Percentiles rank a stretch among this genome's conserved stretches.
phyloP scores from a whole-genome alignment of 2,797 vertebrate genomes.

The Prionace glauca region DNA sequence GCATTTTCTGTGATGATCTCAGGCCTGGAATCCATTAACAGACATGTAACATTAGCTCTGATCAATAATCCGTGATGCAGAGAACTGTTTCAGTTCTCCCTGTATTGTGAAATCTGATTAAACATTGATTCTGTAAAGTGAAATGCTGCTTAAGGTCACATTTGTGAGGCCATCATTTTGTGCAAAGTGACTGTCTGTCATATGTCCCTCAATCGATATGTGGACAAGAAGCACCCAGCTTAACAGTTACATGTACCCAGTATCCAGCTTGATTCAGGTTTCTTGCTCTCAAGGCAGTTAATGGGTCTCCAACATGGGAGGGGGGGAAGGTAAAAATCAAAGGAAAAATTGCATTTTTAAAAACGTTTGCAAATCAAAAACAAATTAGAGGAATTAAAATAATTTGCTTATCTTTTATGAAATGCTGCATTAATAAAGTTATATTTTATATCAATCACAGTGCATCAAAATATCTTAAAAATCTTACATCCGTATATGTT shows the following conservation, averaged over 20 bases:
- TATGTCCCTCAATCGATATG: neutral
- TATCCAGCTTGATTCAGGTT: neutral
- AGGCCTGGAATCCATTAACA: neutral
- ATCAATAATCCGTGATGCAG: neutral
- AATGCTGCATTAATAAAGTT: conserved; percentile 4
- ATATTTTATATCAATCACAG: neutral
- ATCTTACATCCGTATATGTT: neutral
- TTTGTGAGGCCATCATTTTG: neutral
- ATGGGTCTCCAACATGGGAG: neutral
- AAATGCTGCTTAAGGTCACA: neutral
- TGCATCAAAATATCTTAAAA: neutral
- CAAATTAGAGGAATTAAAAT: neutral
- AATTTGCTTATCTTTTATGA: neutral
- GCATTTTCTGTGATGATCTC: neutral
- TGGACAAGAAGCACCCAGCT: neutral
- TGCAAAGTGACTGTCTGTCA: neutral
- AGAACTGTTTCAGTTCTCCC: neutral
- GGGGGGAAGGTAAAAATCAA: neutral
- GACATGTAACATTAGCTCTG: neutral
- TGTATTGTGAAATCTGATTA: conserved; percentile 17
- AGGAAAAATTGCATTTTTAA: neutral
- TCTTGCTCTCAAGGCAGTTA: neutral
- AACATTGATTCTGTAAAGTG: neutral
- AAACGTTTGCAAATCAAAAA: neutral
- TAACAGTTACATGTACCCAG: neutral